Conservation (phyloP, 2,113 vertebrate species). For the Hemicordylus capensis region DNA sequence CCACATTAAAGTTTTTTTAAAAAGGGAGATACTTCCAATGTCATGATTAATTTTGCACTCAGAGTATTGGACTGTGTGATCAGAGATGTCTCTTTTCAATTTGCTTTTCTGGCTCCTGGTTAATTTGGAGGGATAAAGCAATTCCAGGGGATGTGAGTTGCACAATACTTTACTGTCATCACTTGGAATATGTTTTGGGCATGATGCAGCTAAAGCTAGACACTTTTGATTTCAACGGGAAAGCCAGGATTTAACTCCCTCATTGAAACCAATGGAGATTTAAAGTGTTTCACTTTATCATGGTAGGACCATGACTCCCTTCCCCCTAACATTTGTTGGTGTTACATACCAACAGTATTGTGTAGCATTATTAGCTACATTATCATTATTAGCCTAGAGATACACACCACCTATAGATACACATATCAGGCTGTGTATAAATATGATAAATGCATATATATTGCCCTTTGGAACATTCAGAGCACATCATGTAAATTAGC, state of each 20-base stretch:
- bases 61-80: neutral
- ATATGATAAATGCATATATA: too few relatives aligned
- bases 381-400: too few relatives aligned
- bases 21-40: neutral
- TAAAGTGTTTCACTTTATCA: neutral
- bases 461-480: neutral
- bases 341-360: too few relatives aligned
- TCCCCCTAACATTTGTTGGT: neutral
- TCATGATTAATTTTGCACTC: neutral
- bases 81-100: neutral
- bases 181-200: neutral
- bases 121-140: fast-evolving
- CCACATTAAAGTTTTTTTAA: too few relatives aligned
- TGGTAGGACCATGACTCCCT: too few relatives aligned
- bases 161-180: neutral
- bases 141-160: neutral
- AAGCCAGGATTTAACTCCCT: neutral
- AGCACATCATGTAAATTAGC: neutral
- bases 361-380: too few relatives aligned
- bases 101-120: neutral
- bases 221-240: neutral
- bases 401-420: too few relatives aligned
- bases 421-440: too few relatives aligned
- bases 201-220: neutral
- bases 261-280: neutral